Percentiles rank a stretch among this genome's conserved stretches.
These are phyloP conservation scores for Setophaga petechia DNA, from an alignment of 2,113 vertebrate species.

Conservation along the genomic window DNA sequence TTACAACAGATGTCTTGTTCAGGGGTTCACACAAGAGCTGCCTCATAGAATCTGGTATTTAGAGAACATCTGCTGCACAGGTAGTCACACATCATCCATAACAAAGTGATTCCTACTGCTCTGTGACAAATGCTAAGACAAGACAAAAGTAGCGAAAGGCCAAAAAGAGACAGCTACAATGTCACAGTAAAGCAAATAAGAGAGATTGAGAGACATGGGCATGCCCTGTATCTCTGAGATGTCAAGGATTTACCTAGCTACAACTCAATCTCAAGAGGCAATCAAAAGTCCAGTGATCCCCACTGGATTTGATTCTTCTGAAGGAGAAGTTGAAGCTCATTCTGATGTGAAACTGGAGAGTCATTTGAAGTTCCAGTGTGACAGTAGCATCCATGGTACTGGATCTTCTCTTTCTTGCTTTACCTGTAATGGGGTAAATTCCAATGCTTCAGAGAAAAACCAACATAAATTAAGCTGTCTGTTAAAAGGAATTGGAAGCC, in stretches of 20 bases:
- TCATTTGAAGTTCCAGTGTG: background rate
- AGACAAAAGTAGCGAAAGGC: background rate
- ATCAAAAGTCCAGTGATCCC: background rate
- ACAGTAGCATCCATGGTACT: background rate
- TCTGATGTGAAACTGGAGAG: background rate
- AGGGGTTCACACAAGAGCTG: background rate
- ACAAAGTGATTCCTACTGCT: background rate
- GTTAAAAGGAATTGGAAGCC: background rate
- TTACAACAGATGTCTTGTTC: background rate
- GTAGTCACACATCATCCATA: background rate
- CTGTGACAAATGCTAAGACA: background rate
- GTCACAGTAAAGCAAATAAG: background rate
- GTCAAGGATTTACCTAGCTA: background rate
- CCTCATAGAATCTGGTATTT: background rate
- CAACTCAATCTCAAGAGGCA: background rate
- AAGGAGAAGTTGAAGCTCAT: background rate
- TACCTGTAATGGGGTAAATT: background rate
- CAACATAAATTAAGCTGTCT: background rate
- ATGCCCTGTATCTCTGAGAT: background rate
- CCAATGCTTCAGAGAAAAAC: background rate
- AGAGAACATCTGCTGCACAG: background rate
- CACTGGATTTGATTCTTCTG: background rate
- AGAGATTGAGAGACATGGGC: background rate
- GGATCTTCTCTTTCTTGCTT: background rate
- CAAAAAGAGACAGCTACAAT: background rate